These are phyloP conservation scores for Scopus umbretta DNA, from an alignment of 2,113 vertebrate species.

Conservation along the genomic window DNA sequence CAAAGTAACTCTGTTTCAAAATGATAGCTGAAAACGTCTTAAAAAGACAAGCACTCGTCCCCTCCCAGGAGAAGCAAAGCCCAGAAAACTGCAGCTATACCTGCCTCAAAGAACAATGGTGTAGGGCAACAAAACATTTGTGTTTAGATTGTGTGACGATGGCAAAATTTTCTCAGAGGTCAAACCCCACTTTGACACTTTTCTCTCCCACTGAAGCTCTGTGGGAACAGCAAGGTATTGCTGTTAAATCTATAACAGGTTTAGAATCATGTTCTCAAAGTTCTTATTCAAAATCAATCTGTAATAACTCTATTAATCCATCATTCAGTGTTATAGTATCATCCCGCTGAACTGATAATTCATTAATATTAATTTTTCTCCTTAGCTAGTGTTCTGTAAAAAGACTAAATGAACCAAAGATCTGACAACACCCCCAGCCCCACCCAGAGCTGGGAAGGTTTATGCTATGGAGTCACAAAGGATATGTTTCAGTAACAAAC, in stretches of 20 bases:
- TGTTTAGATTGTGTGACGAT: too few relatives aligned
- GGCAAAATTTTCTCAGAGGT: neutral
- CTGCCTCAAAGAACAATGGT: neutral
- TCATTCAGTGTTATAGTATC: neutral
- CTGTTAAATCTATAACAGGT: neutral
- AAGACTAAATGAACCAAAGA: neutral
- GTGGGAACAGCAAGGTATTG: neutral
- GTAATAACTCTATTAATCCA: neutral
- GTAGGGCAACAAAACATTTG: neutral
- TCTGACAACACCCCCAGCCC: neutral
- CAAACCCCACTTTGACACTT: neutral
- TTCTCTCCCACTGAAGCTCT: neutral
- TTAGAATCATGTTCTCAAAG: neutral
- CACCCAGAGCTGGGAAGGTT: rapidly evolving
- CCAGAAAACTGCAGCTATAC: neutral
- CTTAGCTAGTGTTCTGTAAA: neutral
- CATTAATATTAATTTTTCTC: neutral
- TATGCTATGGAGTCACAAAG: neutral
- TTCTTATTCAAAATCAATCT: neutral
- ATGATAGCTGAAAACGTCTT: neutral
- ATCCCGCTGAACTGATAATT: neutral
- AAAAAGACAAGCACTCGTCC: neutral
- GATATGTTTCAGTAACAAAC: neutral
- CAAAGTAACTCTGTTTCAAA: neutral
- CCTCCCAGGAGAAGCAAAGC: neutral